Conservation (phyloP, 2,113 vertebrate species). For the Albula goreensis region DNA sequence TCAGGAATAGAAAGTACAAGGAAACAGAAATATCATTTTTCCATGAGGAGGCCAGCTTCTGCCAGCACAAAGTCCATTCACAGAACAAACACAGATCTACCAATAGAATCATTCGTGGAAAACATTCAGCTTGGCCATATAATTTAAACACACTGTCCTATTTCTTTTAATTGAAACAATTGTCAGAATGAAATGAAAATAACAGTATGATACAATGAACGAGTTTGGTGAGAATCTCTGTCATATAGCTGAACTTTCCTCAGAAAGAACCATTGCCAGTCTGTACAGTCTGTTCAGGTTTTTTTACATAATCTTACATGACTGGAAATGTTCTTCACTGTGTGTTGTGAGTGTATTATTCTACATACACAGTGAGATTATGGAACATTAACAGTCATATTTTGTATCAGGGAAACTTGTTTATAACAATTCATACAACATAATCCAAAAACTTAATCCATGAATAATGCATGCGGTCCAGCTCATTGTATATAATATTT, state of each 20-base stretch:
- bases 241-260: neutral
- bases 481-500: too few species aligned
- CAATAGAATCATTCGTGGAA: neutral
- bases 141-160: neutral
- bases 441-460: neutral
- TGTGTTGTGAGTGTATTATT: neutral
- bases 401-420: too few species aligned
- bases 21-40: slow-evolving; percentile 1
- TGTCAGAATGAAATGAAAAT: too few species aligned
- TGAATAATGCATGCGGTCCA: neutral
- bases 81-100: neutral
- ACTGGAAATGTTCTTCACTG: neutral
- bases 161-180: neutral
- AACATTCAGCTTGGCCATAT: neutral
- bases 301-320: too few species aligned
- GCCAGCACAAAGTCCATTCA: neutral
- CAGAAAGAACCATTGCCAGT: neutral
- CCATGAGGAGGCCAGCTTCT: neutral
- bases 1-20: neutral
- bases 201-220: too few species aligned
- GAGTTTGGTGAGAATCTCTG: too few species aligned
- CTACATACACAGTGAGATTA: too few species aligned
- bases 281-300: too few species aligned
- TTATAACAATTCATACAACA: too few species aligned
- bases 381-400: too few species aligned